Percentiles rank a stretch among this genome's conserved stretches.
Evolutionary conservation across 2,797 vertebrate genomes (phyloP).

Genomic region (Schizopygopsis pylzovi): DNA sequence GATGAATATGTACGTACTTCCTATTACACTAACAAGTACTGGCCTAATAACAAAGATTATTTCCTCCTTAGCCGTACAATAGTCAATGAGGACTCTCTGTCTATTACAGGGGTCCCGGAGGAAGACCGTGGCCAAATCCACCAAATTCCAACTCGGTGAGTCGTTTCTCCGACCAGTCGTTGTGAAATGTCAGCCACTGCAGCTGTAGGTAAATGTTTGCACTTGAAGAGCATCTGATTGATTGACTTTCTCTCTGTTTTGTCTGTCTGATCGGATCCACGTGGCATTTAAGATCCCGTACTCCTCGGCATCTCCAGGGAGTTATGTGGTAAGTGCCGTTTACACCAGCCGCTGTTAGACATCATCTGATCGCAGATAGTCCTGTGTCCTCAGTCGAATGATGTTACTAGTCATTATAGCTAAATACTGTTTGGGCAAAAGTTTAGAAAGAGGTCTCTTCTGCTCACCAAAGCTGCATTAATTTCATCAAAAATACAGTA

Average conservation of each 20-base stretch:
- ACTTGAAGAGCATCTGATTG: slow-evolving; percentile 76
- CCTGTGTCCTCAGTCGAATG: neutral
- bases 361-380: neutral
- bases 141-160: slow-evolving; percentile 97
- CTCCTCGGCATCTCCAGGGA: slow-evolving; percentile 96
- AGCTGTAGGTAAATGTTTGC: slow-evolving; percentile 38
- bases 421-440: neutral
- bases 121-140: slow-evolving; percentile 96
- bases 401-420: neutral
- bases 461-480: neutral
- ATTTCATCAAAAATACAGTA: neutral
- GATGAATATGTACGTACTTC: slow-evolving; percentile 89
- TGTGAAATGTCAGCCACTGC: slow-evolving; percentile 21
- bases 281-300: slow-evolving; percentile 88
- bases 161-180: slow-evolving; percentile 42
- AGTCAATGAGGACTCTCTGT: slow-evolving; percentile 1
- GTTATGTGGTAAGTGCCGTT: slow-evolving; percentile 90
- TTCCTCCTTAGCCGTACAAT: neutral
- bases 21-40: neutral
- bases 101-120: slow-evolving; percentile 88
- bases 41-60: neutral
- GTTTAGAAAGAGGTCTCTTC: neutral
- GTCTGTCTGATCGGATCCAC: slow-evolving; percentile 67
- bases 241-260: slow-evolving; percentile 68
- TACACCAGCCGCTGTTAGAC: slow-evolving; percentile 4